These are phyloP conservation scores for Cirrhinus molitorella DNA, from an alignment of 2,797 vertebrate genomes.

Conservation along the genomic window DNA sequence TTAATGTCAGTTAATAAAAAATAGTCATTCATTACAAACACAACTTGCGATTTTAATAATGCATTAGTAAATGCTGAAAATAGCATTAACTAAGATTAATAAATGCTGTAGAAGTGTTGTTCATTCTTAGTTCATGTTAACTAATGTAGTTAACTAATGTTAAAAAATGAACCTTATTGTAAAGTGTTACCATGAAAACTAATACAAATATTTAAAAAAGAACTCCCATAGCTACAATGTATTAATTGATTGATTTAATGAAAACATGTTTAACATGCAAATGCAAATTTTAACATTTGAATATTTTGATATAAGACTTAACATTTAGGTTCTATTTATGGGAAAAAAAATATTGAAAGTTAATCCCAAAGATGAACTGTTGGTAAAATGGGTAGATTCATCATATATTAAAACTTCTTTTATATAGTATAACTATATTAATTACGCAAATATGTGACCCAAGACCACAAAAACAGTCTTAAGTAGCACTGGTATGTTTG, in stretches of 20 bases:
- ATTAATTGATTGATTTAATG: neutral
- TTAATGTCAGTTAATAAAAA: no score
- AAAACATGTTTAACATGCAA: neutral
- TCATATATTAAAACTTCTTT: neutral
- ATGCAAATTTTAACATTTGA: neutral
- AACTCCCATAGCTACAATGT: neutral
- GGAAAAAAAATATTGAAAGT: neutral
- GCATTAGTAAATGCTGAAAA: no score
- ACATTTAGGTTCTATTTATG: neutral
- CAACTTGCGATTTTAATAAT: no score
- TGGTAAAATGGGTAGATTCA: neutral
- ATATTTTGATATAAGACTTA: neutral
- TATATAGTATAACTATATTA: neutral
- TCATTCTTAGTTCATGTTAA: no score
- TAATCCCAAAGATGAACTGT: neutral
- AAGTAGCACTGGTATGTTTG: no score
- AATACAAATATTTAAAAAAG: neutral
- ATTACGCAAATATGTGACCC: neutral
- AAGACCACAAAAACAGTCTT: no score
- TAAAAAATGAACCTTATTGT: no score
- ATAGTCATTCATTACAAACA: no score
- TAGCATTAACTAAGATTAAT: no score
- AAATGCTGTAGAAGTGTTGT: no score
- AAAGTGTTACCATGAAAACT: no score
- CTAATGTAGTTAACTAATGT: no score